These are phyloP conservation scores for Laupala kohalensis DNA, from an alignment of 1,140 invertebrate species.

Conservation along the genomic window DNA sequence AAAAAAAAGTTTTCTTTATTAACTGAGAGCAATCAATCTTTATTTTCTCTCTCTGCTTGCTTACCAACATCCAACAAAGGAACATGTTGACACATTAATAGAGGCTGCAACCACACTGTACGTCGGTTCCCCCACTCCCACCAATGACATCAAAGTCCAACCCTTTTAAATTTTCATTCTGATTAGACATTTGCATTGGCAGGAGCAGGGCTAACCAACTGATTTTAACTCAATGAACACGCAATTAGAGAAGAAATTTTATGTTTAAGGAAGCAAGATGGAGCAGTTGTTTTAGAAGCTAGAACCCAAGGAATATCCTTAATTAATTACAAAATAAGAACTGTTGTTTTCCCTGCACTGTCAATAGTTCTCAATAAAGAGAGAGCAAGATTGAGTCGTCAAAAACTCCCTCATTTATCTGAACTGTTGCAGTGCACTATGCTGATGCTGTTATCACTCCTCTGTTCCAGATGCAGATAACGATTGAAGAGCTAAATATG, in stretches of 20 bases:
- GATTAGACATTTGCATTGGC: conserved; percentile 12
- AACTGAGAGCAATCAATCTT: neutral
- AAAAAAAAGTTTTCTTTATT: neutral
- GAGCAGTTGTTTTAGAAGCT: neutral
- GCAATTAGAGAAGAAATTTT: neutral
- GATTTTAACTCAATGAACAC: neutral
- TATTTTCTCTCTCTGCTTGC: neutral
- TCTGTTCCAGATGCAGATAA: neutral
- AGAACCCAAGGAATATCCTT: neutral
- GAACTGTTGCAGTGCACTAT: conserved; percentile 7
- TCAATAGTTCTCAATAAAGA: conserved; percentile 11
- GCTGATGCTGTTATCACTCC: neutral
- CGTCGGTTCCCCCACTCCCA: conserved; percentile 5
- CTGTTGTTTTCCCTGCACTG: conserved; percentile 1
- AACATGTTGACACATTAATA: neutral
- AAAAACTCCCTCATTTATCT: conserved; percentile 5
- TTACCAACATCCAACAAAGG: neutral
- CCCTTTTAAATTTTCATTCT: conserved; percentile 7
- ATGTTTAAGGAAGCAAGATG: neutral
- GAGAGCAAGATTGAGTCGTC: conserved; percentile 6
- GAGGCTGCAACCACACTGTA: neutral
- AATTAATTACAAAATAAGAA: neutral
- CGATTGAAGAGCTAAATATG: neutral
- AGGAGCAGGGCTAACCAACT: conserved; percentile 8
- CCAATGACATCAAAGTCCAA: conserved; percentile 12